Conservation (phyloP, 2,888 invertebrate species). For the Orchesella flavescens region DNA sequence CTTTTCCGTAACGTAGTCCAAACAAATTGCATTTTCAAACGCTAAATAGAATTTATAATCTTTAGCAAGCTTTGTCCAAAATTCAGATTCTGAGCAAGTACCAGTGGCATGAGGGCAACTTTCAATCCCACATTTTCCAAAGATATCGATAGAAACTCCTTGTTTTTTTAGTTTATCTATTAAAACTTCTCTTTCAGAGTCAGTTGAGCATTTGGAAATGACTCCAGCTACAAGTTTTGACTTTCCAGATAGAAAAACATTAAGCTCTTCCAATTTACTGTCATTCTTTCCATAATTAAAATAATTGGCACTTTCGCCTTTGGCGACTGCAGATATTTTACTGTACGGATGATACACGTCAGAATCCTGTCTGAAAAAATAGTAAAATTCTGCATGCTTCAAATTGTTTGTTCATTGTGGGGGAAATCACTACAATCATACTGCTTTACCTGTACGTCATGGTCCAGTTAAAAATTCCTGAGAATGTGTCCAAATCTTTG, state of each 20-base stretch:
- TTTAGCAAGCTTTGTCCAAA: slow-evolving; percentile 13
- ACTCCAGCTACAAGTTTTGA: neutral
- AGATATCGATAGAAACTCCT: neutral
- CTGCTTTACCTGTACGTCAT: neutral
- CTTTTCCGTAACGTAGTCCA: slow-evolving; percentile 62
- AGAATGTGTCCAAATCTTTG: neutral
- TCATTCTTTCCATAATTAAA: no score
- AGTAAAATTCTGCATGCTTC: neutral
- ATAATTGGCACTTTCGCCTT: no score
- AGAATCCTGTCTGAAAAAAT: neutral
- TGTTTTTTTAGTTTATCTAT: neutral
- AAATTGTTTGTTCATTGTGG: no score
- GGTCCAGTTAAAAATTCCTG: slow-evolving; percentile 14
- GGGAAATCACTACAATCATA: no score
- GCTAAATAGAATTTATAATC: slow-evolving; percentile 39
- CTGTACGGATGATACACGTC: slow-evolving; percentile 14
- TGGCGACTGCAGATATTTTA: neutral
- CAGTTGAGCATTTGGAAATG: slow-evolving; percentile 9
- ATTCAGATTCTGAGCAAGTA: neutral
- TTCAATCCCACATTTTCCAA: slow-evolving; percentile 5
- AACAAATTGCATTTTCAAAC: slow-evolving; percentile 51
- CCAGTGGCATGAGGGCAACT: neutral
- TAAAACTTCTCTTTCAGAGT: neutral
- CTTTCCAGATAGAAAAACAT: neutral
- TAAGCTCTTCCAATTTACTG: no score